phyloP scores from a whole-genome alignment of 1,140 invertebrate species.

The Danaus plexippus region DNA sequence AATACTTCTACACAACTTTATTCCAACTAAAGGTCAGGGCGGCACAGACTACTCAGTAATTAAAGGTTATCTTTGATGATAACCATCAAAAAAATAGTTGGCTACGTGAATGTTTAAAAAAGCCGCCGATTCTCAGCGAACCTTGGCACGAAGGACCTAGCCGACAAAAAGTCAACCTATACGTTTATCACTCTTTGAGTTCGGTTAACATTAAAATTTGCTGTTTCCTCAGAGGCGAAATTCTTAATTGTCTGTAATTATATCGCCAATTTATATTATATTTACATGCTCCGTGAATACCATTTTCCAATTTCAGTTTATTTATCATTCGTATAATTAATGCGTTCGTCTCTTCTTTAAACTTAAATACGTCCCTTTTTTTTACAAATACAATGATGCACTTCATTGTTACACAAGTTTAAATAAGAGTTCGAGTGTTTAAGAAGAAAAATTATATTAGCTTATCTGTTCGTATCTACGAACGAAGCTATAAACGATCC shows the following conservation, averaged over 20 bases:
- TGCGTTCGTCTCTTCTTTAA: too few species aligned
- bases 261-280: conserved; percentile 17
- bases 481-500: too few species aligned
- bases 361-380: too few species aligned
- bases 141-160: conserved; percentile 49
- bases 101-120: conserved; percentile 54
- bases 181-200: conserved; percentile 22
- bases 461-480: too few species aligned
- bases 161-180: conserved; percentile 32
- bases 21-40: conserved; percentile 64
- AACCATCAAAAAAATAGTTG: conserved; percentile 68
- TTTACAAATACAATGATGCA: too few species aligned
- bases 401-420: too few species aligned
- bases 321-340: too few species aligned
- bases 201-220: conserved; percentile 9
- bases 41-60: conserved; percentile 65
- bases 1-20: conserved; percentile 42
- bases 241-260: conserved; percentile 18
- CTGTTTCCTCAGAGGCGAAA: conserved; percentile 18
- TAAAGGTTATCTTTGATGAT: conserved; percentile 71
- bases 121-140: conserved; percentile 42
- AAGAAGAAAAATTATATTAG: too few species aligned
- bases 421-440: too few species aligned
- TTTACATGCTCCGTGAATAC: conserved; percentile 15
- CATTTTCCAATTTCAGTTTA: background rate